phyloP scores from a whole-genome alignment of 2,888 invertebrate genomes.

The Agrypnus murinus region DNA sequence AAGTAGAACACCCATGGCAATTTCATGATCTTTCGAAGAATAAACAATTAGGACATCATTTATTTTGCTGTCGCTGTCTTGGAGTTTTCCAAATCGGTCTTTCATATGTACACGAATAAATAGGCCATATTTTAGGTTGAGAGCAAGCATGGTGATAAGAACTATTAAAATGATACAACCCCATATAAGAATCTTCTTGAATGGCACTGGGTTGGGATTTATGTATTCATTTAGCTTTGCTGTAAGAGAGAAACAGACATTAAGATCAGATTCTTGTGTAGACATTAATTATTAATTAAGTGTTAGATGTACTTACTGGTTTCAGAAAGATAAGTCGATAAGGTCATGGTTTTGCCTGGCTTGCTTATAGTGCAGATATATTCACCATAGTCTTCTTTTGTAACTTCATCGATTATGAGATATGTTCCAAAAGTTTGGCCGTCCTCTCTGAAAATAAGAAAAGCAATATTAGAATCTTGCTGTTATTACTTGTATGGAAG shows the following conservation, averaged over 20 bases:
- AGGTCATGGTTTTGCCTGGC: slow-evolving; percentile 74
- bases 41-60: slow-evolving; percentile 80
- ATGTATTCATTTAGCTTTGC: slow-evolving; percentile 62
- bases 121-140: slow-evolving; percentile 74
- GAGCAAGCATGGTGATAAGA: slow-evolving; percentile 71
- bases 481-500: too few species aligned
- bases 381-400: slow-evolving; percentile 79
- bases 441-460: slow-evolving; percentile 75
- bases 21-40: slow-evolving; percentile 77
- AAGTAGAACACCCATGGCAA: slow-evolving; percentile 77
- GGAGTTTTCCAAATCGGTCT: slow-evolving; percentile 71
- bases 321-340: slow-evolving; percentile 74
- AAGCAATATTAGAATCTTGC: neutral
- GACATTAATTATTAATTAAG: neutral
- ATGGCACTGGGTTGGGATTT: slow-evolving; percentile 72
- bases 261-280: neutral
- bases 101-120: slow-evolving; percentile 71
- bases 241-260: slow-evolving; percentile 62
- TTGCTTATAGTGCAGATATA: slow-evolving; percentile 83
- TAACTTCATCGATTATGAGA: slow-evolving; percentile 76
- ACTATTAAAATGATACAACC: slow-evolving; percentile 72
- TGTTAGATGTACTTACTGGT: slow-evolving; percentile 73
- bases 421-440: slow-evolving; percentile 83
- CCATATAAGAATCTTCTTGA: slow-evolving; percentile 75
- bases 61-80: slow-evolving; percentile 74